These are phyloP conservation scores for Phoxinus phoxinus DNA, from an alignment of 2,113 vertebrate genomes.

Conservation along the genomic window DNA sequence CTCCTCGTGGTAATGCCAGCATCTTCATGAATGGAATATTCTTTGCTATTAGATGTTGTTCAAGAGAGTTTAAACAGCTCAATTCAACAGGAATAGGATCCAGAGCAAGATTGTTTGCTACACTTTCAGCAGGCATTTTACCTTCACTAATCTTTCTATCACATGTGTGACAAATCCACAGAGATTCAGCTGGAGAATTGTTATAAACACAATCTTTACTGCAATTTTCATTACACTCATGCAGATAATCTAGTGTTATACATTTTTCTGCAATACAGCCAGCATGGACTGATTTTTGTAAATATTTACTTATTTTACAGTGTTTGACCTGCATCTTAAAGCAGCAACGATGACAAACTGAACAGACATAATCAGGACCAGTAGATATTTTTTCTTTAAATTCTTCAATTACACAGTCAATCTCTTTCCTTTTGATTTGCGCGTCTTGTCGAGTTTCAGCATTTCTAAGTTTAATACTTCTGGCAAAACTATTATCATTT, in stretches of 20 bases:
- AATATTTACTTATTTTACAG: neutral
- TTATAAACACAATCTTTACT: neutral
- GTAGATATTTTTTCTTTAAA: conserved; percentile 19
- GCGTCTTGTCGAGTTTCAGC: neutral
- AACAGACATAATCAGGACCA: conserved; percentile 18
- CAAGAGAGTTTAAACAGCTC: conserved; percentile 30
- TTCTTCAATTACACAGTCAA: conserved; percentile 8
- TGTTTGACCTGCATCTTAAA: conserved; percentile 21
- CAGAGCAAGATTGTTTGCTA: conserved; percentile 23
- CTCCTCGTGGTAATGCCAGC: conserved; percentile 29
- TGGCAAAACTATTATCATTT: neutral
- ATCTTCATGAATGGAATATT: conserved; percentile 52
- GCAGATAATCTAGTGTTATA: conserved; percentile 31
- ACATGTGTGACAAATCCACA: conserved; percentile 37
- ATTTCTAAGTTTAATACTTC: neutral
- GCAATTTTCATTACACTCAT: neutral
- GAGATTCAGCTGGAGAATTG: too few relatives aligned
- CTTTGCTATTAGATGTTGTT: conserved; percentile 43
- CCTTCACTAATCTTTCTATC: conserved; percentile 32
- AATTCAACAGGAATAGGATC: conserved; percentile 35
- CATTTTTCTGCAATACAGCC: neutral
- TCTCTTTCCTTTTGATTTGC: neutral
- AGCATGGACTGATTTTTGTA: neutral
- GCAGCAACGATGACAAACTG: conserved; percentile 3
- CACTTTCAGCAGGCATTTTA: conserved; percentile 30